A percentile compares a stretch with the other conserved stretches of the same genome.
Evolutionary conservation across 1,140 invertebrate species (phyloP).

Genomic region (Heliconius hewitsoni): DNA sequence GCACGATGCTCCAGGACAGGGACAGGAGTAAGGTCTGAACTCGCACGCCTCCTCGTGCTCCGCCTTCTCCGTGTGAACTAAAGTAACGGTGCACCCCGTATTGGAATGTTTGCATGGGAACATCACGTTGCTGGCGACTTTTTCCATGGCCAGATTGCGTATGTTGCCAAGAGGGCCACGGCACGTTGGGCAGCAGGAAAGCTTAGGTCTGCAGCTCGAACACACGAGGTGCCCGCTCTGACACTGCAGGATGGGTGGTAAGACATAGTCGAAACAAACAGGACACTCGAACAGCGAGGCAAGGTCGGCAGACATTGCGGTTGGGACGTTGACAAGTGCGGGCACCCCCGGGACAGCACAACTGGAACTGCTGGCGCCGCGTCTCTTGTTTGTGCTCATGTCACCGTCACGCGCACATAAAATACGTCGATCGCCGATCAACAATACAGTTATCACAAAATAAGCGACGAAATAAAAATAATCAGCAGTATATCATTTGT

Average conservation of each 20-base stretch:
- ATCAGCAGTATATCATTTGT: conserved; percentile 63
- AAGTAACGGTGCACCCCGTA: conserved; percentile 95
- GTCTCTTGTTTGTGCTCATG: conserved; percentile 79
- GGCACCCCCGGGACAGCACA: conserved; percentile 76
- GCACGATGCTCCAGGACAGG: conserved; percentile 98
- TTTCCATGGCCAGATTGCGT: conserved; percentile 99
- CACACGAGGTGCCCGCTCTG: conserved; percentile 95
- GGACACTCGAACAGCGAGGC: conserved; percentile 99
- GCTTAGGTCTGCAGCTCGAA: conserved; percentile 96
- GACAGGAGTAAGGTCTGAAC: conserved; percentile 98
- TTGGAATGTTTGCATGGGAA: conserved; percentile 99
- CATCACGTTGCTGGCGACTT: conserved; percentile 98
- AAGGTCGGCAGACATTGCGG: conserved; percentile 90
- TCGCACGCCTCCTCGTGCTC: conserved; percentile 99
- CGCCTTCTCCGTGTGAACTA: conserved; percentile 97
- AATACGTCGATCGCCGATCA: conserved; percentile 61
- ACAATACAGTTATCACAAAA: conserved; percentile 34
- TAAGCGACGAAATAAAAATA: conserved; percentile 20
- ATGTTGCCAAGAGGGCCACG: conserved; percentile 98
- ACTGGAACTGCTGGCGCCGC: conserved; percentile 78
- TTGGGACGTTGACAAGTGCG: conserved; percentile 75
- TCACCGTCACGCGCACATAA: conserved; percentile 73
- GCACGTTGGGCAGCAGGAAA: conserved; percentile 98
- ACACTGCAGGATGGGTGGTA: conserved; percentile 96
- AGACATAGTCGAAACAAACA: conserved; percentile 99